phyloP scores from a whole-genome alignment of 1,140 invertebrate species.

The Pinna nobilis region DNA sequence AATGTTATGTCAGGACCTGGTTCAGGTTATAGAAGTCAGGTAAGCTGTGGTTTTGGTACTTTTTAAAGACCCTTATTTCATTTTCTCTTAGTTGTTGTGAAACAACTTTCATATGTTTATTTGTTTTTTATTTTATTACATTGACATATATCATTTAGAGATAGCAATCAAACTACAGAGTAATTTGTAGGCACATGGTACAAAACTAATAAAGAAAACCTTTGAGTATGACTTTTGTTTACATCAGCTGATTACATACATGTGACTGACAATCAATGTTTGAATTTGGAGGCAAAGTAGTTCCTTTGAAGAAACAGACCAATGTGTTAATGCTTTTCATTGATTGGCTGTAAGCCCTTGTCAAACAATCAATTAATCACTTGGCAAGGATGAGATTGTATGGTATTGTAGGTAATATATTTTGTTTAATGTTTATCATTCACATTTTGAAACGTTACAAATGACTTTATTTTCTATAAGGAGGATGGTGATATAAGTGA shows the following conservation, averaged over 20 bases:
- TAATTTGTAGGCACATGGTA: slow-evolving; percentile 1
- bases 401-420: not conserved
- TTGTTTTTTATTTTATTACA: slow-evolving; percentile 41
- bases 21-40: slow-evolving; percentile 30
- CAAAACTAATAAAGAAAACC: slow-evolving; percentile 16
- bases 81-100: slow-evolving; percentile 30
- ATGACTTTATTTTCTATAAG: not conserved
- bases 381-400: not conserved
- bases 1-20: slow-evolving; percentile 47
- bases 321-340: slow-evolving; percentile 12
- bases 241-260: slow-evolving; percentile 1
- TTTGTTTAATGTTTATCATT: not conserved
- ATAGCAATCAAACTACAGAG: slow-evolving; percentile 22
- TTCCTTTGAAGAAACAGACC: not conserved
- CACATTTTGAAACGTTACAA: not conserved
- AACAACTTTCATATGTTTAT: slow-evolving; percentile 49
- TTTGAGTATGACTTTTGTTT: slow-evolving; percentile 23
- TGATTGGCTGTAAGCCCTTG: slow-evolving; percentile 62
- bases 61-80: slow-evolving; percentile 26
- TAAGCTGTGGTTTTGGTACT: slow-evolving; percentile 16
- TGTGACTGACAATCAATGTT: slow-evolving; percentile 41
- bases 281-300: slow-evolving; percentile 73
- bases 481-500: too few relatives aligned
- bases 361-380: slow-evolving; percentile 54
- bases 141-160: slow-evolving; percentile 32